Percentiles rank a stretch among this genome's conserved stretches.
phyloP scores from a whole-genome alignment of 2,113 vertebrate genomes.

The Dryoscopus gambensis region DNA sequence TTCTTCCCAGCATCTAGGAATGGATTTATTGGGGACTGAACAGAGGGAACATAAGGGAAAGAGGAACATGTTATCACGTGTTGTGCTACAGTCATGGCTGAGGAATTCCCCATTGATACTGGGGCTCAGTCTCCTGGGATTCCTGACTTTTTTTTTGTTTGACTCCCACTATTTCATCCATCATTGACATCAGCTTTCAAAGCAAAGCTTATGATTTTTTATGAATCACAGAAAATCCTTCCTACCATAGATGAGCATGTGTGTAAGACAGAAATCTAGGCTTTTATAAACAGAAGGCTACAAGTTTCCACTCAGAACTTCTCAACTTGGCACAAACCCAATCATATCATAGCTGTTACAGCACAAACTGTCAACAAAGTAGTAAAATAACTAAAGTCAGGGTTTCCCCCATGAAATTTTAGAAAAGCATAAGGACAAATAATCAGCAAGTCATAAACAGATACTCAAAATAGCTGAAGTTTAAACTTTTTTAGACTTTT shows the following conservation, averaged over 20 bases:
- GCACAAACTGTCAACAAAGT: constrained; percentile 57
- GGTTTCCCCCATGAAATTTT: constrained; percentile 49
- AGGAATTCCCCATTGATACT: neutral
- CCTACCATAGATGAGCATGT: neutral
- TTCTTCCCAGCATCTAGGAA: neutral
- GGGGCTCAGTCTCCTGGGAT: neutral
- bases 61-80: neutral
- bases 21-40: neutral
- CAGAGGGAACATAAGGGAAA: neutral
- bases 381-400: constrained; percentile 50
- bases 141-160: neutral
- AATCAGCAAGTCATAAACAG: constrained; percentile 18
- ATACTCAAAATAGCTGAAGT: neutral
- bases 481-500: neutral
- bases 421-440: constrained; percentile 2
- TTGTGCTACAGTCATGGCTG: neutral
- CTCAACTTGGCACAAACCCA: constrained; percentile 47
- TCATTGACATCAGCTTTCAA: neutral
- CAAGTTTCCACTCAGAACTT: constrained; percentile 59
- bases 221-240: constrained; percentile 1
- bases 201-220: neutral
- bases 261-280: neutral
- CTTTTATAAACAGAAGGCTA: constrained; percentile 59
- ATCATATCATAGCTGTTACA: constrained; percentile 45
- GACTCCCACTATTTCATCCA: neutral